phyloP scores from a whole-genome alignment of 2,888 invertebrate species.

The Drosophila ustulata region DNA sequence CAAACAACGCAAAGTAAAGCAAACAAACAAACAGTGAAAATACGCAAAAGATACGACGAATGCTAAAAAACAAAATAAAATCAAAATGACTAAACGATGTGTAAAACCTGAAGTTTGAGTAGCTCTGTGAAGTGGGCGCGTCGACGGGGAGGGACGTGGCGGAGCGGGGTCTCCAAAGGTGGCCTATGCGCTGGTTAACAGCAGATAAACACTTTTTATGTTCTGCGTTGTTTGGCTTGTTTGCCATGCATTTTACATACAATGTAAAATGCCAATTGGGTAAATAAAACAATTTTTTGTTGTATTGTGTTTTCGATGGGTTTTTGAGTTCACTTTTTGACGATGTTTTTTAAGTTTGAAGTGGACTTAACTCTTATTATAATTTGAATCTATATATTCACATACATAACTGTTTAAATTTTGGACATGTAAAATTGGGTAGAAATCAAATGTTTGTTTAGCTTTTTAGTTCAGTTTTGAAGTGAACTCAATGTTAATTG shows the following conservation, averaged over 20 bases:
- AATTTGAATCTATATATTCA: too few relatives aligned
- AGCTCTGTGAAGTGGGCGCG: not conserved
- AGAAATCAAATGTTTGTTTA: constrained; percentile 6
- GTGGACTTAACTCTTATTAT: too few relatives aligned
- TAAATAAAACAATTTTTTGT: constrained; percentile 6
- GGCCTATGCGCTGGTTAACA: constrained; percentile 19
- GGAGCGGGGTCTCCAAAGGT: constrained; percentile 8
- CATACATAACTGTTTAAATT: too few relatives aligned
- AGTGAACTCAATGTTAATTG: too few relatives aligned
- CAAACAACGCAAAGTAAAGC: constrained; percentile 48
- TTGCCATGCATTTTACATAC: constrained; percentile 61
- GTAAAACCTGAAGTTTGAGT: constrained; percentile 52
- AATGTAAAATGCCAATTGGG: constrained; percentile 42
- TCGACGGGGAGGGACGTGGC: not conserved
- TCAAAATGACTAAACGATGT: constrained; percentile 42
- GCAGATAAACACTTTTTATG: constrained; percentile 52
- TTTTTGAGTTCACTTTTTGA: not conserved
- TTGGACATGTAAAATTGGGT: constrained; percentile 34
- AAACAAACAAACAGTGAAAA: constrained; percentile 48
- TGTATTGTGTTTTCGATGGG: not conserved
- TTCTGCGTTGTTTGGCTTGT: constrained; percentile 32
- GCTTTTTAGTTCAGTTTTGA: too few relatives aligned
- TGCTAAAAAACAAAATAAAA: constrained; percentile 16
- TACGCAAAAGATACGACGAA: constrained; percentile 31
- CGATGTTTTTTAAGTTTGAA: too few relatives aligned